These are phyloP conservation scores for Campaea margaritaria DNA, from an alignment of 2,888 invertebrate genomes.

Conservation along the genomic window DNA sequence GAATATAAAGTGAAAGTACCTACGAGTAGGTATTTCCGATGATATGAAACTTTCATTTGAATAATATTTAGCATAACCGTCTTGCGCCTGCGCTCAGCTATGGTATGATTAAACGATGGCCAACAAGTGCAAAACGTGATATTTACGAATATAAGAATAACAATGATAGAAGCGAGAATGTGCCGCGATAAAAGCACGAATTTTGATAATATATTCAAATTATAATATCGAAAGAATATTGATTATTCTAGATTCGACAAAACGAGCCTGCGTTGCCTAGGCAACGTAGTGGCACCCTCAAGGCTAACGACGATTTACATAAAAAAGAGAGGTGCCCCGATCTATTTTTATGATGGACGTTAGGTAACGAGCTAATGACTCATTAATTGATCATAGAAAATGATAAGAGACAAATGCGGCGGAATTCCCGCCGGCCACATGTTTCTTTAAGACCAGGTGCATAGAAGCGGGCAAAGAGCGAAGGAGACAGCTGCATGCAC, in stretches of 20 bases:
- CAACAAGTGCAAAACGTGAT: constrained; percentile 11
- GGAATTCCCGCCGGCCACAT: not conserved
- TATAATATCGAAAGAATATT: not conserved
- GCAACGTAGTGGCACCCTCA: constrained; percentile 40
- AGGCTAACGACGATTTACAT: constrained; percentile 27
- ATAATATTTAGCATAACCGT: constrained; percentile 30
- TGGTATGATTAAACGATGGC: constrained; percentile 8
- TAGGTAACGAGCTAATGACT: too few relatives aligned
- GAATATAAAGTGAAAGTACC: constrained; percentile 35
- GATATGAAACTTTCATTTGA: constrained; percentile 21
- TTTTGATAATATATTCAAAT: constrained; percentile 3
- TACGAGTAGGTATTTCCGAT: constrained; percentile 12
- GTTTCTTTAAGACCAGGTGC: too few relatives aligned
- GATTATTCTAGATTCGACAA: constrained; percentile 16
- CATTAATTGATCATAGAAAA: constrained; percentile 12
- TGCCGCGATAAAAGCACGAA: constrained; percentile 19
- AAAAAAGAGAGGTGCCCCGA: constrained; percentile 22
- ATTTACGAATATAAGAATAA: constrained; percentile 16
- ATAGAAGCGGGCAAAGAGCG: not conserved
- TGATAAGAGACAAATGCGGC: not conserved
- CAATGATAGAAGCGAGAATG: constrained; percentile 22
- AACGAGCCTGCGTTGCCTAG: constrained; percentile 44
- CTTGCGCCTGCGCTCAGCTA: constrained; percentile 23
- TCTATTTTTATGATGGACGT: constrained; percentile 24
- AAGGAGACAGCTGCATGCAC: constrained; percentile 3